A percentile compares a stretch with the other conserved stretches of the same genome.
Evolutionary conservation across 1,140 invertebrate species (phyloP).

Genomic region (Zophobas atratus): DNA sequence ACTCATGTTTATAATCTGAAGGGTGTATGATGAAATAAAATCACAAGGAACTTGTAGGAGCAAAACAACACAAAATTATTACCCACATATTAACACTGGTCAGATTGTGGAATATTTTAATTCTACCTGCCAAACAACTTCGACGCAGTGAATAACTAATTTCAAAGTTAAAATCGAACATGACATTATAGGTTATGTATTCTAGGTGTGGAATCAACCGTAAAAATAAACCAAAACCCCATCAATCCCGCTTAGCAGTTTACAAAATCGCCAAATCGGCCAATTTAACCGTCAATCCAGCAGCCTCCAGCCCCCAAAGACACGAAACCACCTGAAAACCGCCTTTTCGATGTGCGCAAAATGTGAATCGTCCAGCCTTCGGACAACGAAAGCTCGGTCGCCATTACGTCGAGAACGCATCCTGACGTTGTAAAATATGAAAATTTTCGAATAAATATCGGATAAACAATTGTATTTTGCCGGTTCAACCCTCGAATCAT

Average conservation of each 20-base stretch:
- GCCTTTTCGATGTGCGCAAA: conserved; percentile 9
- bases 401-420: conserved; percentile 50
- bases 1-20: too few relatives aligned
- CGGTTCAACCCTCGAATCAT: conserved; percentile 59
- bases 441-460: conserved; percentile 15
- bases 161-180: too few relatives aligned
- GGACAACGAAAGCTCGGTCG: conserved; percentile 38
- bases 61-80: too few relatives aligned
- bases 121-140: too few relatives aligned
- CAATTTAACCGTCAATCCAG: too few relatives aligned
- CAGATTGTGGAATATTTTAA: too few relatives aligned
- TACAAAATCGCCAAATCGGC: too few relatives aligned
- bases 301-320: too few relatives aligned
- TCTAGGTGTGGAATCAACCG: conserved; percentile 10
- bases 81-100: too few relatives aligned
- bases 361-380: conserved; percentile 27
- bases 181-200: conserved; percentile 17
- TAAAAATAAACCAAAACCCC: neutral
- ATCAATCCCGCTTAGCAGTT: neutral
- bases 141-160: too few relatives aligned
- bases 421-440: conserved; percentile 31
- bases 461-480: conserved; percentile 59
- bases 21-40: too few relatives aligned
- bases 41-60: too few relatives aligned
- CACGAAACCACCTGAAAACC: neutral